These are phyloP conservation scores for Corvus moneduloides DNA, from an alignment of 2,113 vertebrate species.

Conservation along the genomic window DNA sequence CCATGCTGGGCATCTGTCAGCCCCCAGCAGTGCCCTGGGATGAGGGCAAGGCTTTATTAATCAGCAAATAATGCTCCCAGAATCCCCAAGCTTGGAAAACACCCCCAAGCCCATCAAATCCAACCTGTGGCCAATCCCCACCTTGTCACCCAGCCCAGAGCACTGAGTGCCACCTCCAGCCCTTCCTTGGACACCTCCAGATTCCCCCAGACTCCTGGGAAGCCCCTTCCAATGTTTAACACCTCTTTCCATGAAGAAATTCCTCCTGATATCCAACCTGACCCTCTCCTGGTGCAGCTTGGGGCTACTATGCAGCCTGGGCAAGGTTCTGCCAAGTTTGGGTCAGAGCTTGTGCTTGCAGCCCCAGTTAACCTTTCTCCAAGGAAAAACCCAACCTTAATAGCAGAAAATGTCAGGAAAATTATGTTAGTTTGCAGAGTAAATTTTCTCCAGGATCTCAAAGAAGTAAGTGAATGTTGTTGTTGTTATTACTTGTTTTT, in stretches of 20 bases:
- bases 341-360: not conserved
- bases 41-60: not conserved
- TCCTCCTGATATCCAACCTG: not conserved
- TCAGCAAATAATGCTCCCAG: not conserved
- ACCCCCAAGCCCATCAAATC: not conserved
- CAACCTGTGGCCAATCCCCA: not conserved
- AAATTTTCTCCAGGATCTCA: not conserved
- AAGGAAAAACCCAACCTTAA: not conserved
- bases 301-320: not conserved
- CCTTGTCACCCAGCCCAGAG: not conserved
- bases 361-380: not conserved
- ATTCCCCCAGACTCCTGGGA: not conserved
- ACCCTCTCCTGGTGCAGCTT: not conserved
- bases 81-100: not conserved
- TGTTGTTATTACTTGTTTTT: constrained; percentile 2
- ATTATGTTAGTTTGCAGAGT: not conserved
- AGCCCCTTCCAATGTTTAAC: not conserved
- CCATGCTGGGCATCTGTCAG: not conserved
- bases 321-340: not conserved
- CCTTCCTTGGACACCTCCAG: not conserved
- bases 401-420: constrained; percentile 4
- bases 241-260: not conserved
- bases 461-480: not conserved
- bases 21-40: not conserved
- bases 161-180: not conserved